A percentile compares a stretch with the other conserved stretches of the same genome.
phyloP scores from a whole-genome alignment of 2,888 invertebrate species.

The Eupithecia inturbata region DNA sequence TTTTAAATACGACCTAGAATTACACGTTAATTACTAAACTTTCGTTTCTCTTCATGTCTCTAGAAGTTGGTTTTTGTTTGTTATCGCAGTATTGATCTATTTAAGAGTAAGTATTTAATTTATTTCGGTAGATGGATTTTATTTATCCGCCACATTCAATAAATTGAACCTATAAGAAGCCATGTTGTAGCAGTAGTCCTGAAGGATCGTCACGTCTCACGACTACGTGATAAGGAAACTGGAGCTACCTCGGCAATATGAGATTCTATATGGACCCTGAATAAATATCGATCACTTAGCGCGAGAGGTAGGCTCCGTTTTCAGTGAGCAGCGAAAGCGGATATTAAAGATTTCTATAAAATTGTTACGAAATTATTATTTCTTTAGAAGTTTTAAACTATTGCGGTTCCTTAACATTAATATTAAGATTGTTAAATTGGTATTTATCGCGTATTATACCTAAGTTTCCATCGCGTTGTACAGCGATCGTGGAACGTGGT shows the following conservation, averaged over 20 bases:
- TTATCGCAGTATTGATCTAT: not conserved
- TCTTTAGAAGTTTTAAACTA: not conserved
- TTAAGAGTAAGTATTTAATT: not conserved
- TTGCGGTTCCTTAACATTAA: not conserved
- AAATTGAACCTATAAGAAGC: constrained; percentile 25
- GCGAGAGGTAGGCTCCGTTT: not conserved
- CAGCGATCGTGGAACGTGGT: not conserved
- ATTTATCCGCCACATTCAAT: constrained; percentile 25
- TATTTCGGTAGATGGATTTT: not conserved
- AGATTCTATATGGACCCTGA: constrained; percentile 30
- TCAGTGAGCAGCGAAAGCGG: not conserved
- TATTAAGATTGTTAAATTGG: not conserved
- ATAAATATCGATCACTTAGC: constrained; percentile 34
- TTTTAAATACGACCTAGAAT: too few species aligned
- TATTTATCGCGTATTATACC: not conserved
- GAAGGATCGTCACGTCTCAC: constrained; percentile 37
- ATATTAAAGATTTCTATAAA: not conserved
- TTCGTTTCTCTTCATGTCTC: not conserved
- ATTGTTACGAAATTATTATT: not conserved
- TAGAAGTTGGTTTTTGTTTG: not conserved
- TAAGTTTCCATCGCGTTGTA: not conserved
- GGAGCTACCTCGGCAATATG: constrained; percentile 32
- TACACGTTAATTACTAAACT: not conserved
- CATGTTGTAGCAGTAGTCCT: constrained; percentile 31
- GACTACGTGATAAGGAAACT: constrained; percentile 38